Conservation (phyloP, 35 echinoderm and acorn worm genomes). For the Patiria miniata region DNA sequence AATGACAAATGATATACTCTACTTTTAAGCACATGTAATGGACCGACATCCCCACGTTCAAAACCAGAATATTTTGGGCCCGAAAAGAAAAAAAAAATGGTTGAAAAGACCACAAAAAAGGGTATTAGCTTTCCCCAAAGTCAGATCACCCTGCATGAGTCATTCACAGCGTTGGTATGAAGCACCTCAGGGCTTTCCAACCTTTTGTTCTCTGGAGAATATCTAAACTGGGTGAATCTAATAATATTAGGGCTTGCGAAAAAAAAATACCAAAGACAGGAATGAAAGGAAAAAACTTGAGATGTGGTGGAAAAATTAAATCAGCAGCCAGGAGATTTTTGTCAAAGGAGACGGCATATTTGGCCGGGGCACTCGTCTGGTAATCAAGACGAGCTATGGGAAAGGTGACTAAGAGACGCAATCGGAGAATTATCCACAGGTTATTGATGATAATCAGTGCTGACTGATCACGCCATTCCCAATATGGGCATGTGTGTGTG, state of each 20-base stretch:
- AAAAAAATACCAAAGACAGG: not conserved
- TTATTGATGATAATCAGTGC: no score
- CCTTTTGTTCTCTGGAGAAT: constrained; percentile 1
- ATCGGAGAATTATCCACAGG: not conserved
- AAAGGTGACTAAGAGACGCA: not conserved
- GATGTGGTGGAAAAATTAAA: not conserved
- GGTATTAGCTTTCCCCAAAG: not conserved
- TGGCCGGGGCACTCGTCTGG: not conserved
- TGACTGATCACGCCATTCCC: no score
- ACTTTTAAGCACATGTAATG: no score
- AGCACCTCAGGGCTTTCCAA: not conserved
- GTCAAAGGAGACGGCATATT: not conserved
- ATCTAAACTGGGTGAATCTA: not conserved
- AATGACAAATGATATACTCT: no score
- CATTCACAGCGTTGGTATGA: not conserved
- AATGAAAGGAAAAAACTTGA: not conserved
- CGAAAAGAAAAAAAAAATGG: not conserved
- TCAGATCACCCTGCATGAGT: constrained; percentile 6
- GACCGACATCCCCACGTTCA: not conserved
- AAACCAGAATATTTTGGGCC: not conserved
- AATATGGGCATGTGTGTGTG: no score
- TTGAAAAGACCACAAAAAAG: not conserved
- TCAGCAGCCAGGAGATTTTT: not conserved
- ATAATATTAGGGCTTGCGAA: not conserved
- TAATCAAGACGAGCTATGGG: not conserved